Base-by-base conservation (phyloP, 1,140 invertebrate genomes). In the Campoletis sonorensis region DNA sequence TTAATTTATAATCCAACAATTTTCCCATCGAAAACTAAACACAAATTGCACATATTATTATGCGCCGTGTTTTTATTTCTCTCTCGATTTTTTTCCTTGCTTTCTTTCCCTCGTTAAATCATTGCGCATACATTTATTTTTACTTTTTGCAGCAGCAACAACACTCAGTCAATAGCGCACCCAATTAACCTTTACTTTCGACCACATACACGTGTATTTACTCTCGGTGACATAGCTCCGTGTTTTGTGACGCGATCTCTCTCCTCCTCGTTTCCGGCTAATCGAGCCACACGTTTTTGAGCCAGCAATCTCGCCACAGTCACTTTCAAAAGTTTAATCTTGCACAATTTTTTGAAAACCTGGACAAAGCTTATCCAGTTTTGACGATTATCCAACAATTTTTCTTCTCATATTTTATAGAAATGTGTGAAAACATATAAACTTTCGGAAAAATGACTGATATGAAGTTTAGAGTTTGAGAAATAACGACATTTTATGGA, bases 121-220 rank as follows among this genome's bases (percentile, higher is more conserved):
- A 61, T 61, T 61, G 18, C 58, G 58, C 11, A 61, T 4, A n/a
- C 21, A 4, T 61, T 21, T 30, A 15, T 64, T 64, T 27, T 27
- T 54, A 3, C 16, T 11, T 16, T 72, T 21, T 21, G 16, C 51
- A n/a, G n/a, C n/a, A n/a, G n/a, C n/a, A n/a, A n/a, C n/a, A n/a
- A n/a, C n/a, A n/a, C 51, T 45, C 40, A 45, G 51, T 54, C 51
- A 64, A 64, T 64, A 27, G 61, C 26, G n/a, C 61, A 13, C 61
- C 84, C 86, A 86, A 86, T 87, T 87, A 87, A 87, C 85, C 84
- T 87, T 86, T 86, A 79, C 81, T 58, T 51, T 49, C 45, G 79
- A 15, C 15, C 70, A 11, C 18, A n/a, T 37, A 61, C 33, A 16
- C 54, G 26, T 75, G 49, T 68, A 37, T 64, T 64, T 64, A 68